phyloP scores from a whole-genome alignment of 1,140 invertebrate species.

The Drosophila albomicans region DNA sequence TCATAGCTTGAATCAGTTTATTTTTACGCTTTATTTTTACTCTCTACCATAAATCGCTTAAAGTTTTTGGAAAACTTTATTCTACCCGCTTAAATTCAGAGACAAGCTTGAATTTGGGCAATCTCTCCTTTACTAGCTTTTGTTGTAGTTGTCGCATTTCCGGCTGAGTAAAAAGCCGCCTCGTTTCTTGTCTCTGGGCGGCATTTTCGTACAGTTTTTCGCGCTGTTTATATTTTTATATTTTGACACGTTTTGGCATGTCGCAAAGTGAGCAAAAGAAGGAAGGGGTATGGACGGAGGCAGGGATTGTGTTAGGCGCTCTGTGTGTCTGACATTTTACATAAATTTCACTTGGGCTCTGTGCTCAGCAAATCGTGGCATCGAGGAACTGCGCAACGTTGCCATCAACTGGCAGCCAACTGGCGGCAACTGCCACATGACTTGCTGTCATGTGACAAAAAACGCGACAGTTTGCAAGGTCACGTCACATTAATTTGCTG shows the following conservation, averaged over 20 bases:
- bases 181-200: constrained; percentile 19
- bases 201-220: constrained; percentile 70
- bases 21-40: too few species aligned
- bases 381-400: constrained; percentile 52
- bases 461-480: constrained; percentile 81
- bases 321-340: constrained; percentile 71
- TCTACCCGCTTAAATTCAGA: constrained; percentile 13
- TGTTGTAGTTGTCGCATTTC: constrained; percentile 51
- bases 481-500: constrained; percentile 83
- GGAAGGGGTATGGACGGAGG: not conserved
- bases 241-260: constrained; percentile 81
- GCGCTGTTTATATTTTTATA: constrained; percentile 79
- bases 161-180: constrained; percentile 43
- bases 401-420: constrained; percentile 30
- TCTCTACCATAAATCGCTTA: not conserved
- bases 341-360: constrained; percentile 76
- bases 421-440: constrained; percentile 55
- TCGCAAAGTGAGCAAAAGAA: constrained; percentile 9
- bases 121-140: not conserved
- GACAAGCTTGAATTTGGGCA: constrained; percentile 3
- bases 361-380: constrained; percentile 63
- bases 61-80: constrained; percentile 48
- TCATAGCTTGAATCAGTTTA: too few species aligned
- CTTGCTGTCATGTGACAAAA: constrained; percentile 78
- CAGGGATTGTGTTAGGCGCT: constrained; percentile 16